Conservation (phyloP, 2,797 vertebrate species). For the Hypotaenidia philippensis region DNA sequence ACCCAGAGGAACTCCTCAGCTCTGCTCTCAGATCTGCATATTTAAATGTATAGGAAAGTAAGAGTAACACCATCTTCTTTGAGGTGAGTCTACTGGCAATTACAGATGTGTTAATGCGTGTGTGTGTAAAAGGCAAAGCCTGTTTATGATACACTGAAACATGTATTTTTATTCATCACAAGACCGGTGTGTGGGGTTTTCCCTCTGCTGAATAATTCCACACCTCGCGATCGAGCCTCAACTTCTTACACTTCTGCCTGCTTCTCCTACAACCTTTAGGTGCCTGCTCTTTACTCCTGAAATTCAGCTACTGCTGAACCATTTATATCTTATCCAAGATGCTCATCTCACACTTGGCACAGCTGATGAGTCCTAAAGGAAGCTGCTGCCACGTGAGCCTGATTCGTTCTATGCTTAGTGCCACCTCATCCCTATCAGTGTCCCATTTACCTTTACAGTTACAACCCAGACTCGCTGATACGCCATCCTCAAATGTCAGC, state of each 20-base stretch:
- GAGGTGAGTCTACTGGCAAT: neutral
- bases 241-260: neutral
- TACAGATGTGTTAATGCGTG: neutral
- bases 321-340: neutral
- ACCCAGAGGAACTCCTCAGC: neutral
- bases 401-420: neutral
- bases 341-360: conserved; percentile 8
- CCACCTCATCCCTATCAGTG: neutral
- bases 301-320: neutral
- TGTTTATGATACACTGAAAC: neutral
- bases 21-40: neutral
- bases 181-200: neutral
- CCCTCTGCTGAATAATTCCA: neutral
- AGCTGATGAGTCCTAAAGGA: conserved; percentile 34
- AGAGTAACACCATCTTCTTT: neutral
- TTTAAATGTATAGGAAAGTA: neutral
- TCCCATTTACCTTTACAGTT: conserved; percentile 37
- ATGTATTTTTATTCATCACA: neutral
- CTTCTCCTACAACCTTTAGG: neutral
- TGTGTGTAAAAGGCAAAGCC: neutral
- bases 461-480: neutral
- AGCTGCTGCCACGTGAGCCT: conserved; percentile 13
- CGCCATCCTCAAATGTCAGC: neutral
- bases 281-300: neutral
- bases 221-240: fast-evolving